These are phyloP conservation scores for Clarias platycephalus DNA, from an alignment of 2,797 vertebrate species.

Conservation along the genomic window DNA sequence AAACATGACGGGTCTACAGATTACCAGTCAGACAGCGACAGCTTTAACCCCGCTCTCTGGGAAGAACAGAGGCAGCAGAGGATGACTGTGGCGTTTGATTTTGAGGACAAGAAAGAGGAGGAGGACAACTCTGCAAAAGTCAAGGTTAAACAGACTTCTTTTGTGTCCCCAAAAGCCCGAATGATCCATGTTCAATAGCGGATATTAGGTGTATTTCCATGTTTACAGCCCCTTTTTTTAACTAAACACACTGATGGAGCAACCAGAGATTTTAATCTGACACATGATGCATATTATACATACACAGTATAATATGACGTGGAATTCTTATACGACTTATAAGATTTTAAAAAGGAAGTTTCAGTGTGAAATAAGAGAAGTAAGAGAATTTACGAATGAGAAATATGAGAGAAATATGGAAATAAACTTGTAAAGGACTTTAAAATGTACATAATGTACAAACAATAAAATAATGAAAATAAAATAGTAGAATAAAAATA, in stretches of 20 bases:
- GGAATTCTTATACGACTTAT: too few relatives aligned
- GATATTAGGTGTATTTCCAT: too few relatives aligned
- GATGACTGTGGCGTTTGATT: conserved; percentile 98
- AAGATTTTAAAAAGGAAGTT: too few relatives aligned
- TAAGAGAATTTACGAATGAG: too few relatives aligned
- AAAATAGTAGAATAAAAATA: too few relatives aligned
- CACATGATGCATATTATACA: too few relatives aligned
- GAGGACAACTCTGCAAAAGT: conserved; percentile 88
- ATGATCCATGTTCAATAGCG: not conserved
- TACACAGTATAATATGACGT: too few relatives aligned
- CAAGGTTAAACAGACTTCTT: conserved; percentile 51
- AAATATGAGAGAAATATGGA: too few relatives aligned
- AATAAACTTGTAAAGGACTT: too few relatives aligned
- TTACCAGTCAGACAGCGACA: conserved; percentile 99
- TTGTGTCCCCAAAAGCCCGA: conserved; percentile 8
- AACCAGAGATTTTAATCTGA: not conserved
- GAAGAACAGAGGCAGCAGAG: conserved; percentile 98
- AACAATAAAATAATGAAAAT: too few relatives aligned
- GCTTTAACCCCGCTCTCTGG: conserved; percentile 97
- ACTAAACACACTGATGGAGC: not conserved
- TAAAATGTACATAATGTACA: too few relatives aligned
- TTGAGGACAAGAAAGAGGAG: conserved; percentile 97
- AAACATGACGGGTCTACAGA: conserved; percentile 69
- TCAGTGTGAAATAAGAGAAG: too few relatives aligned
- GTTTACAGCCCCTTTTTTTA: not conserved